Base-by-base conservation (phyloP, 2,888 invertebrate species). In the Diloba caeruleocephala region DNA sequence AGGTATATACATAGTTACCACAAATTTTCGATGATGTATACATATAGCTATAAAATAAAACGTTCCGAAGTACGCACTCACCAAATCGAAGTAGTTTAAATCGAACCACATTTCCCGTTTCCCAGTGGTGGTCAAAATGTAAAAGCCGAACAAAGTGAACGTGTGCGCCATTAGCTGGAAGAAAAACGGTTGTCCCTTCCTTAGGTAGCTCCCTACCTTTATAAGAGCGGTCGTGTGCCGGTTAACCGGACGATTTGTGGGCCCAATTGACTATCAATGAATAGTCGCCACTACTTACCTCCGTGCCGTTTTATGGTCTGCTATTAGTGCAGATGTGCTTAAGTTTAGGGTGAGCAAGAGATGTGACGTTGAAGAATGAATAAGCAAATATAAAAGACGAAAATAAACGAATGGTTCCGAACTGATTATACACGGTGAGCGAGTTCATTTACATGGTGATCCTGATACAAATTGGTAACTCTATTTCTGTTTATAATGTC, bases 251-350 rank as follows among this genome's bases (percentile, higher is more conserved):
- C 88, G 85, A 88, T 89, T 86, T 87, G 86, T 86, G 83, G 82
- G 73, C 82, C 78, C 89, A 85, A 90, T 90, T 88, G 89, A 88
- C 86, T 89, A 82, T 83, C 90, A 85, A 89, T 90, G 88, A 88
- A 89, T 86, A 82, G 79, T 82, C 73, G 80, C 73, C 71, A 76
- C 76, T 79, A 78, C 77, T 79, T 81, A 80, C 80, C 79, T 81
- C 74, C 66, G 66, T 60, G 49, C 23, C 45, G 60, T 45, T 74
- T 74, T 74, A 72, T 71, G 39, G 69, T 13, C 48, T 19, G 28
- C 57, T 54, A 59, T 72, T 61, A 72, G 36, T 50, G 44, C 29
- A 23, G 42, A 58, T 48, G 37, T 41, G 50, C 29, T 9, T 37
- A 17, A 39, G 48, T 31, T 43, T 25, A 45, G 48, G 60, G 43